These are phyloP conservation scores for Sciurus niger DNA, from an alignment of 2,113 vertebrate species.

Conservation along the genomic window DNA sequence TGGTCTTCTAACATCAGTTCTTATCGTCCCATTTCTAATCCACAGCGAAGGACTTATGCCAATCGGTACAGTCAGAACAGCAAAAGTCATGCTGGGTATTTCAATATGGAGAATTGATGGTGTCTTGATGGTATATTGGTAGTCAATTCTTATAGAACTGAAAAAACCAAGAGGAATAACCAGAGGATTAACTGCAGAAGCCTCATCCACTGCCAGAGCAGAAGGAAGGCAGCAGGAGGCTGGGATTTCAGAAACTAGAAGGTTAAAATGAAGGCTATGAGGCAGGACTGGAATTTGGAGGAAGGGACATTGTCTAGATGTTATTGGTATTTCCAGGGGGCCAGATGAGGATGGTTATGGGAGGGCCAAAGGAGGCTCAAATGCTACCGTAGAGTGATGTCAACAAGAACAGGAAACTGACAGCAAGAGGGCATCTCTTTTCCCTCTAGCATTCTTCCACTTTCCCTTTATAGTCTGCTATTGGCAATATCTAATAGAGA, in stretches of 20 bases:
- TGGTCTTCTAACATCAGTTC: neutral
- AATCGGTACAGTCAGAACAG: neutral
- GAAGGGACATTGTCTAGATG: neutral
- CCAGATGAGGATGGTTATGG: neutral
- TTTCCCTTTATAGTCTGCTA: neutral
- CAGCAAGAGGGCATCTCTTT: neutral
- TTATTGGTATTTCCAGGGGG: neutral
- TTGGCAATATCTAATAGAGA: neutral
- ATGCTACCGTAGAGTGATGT: neutral
- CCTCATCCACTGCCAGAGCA: neutral
- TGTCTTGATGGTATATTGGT: neutral
- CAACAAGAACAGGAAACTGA: neutral
- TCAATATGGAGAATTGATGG: neutral
- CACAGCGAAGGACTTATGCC: neutral
- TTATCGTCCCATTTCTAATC: neutral
- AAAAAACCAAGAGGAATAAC: neutral
- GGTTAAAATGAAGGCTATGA: neutral
- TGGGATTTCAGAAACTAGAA: neutral
- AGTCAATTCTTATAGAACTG: neutral
- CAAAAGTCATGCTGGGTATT: neutral
- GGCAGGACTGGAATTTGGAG: neutral
- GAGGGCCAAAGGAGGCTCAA: neutral
- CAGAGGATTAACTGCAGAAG: neutral
- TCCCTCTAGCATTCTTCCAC: neutral
- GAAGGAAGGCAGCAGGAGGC: neutral